These are phyloP conservation scores for Egretta garzetta DNA, from an alignment of 2,113 vertebrate genomes.

Conservation along the genomic window DNA sequence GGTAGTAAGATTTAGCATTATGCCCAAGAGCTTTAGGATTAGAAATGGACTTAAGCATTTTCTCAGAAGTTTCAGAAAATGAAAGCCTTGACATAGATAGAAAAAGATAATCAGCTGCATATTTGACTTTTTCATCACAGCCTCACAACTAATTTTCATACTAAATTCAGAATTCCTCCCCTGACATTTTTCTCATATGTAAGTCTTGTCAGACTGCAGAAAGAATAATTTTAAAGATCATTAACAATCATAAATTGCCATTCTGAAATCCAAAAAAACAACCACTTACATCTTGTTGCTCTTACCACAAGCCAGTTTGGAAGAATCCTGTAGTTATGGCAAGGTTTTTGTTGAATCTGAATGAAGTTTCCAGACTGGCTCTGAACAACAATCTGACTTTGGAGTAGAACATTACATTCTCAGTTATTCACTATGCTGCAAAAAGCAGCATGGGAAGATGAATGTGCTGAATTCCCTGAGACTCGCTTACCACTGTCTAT, in stretches of 20 bases:
- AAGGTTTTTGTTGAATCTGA: not conserved
- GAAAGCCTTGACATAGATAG: not conserved
- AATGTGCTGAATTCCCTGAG: not conserved
- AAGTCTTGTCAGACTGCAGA: not conserved
- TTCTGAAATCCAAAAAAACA: not conserved
- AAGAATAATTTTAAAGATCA: not conserved
- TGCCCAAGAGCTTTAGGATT: not conserved
- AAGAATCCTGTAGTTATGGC: not conserved
- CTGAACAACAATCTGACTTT: not conserved
- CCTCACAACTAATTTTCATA: not conserved
- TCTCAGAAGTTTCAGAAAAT: not conserved
- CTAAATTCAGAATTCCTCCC: not conserved
- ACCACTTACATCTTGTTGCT: not conserved
- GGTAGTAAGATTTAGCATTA: not conserved
- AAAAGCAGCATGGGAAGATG: fast-evolving
- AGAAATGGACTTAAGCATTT: not conserved
- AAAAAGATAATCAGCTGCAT: not conserved
- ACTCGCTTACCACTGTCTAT: not conserved
- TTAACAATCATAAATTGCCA: not conserved
- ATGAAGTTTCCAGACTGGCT: not conserved
- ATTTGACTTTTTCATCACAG: not conserved
- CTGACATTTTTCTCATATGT: not conserved
- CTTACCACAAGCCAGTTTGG: not conserved
- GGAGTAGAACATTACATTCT: not conserved
- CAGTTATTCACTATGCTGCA: not conserved